Evolutionary conservation across 1,140 invertebrate genomes (phyloP).

Genomic region (Dinoponera quadriceps): DNA sequence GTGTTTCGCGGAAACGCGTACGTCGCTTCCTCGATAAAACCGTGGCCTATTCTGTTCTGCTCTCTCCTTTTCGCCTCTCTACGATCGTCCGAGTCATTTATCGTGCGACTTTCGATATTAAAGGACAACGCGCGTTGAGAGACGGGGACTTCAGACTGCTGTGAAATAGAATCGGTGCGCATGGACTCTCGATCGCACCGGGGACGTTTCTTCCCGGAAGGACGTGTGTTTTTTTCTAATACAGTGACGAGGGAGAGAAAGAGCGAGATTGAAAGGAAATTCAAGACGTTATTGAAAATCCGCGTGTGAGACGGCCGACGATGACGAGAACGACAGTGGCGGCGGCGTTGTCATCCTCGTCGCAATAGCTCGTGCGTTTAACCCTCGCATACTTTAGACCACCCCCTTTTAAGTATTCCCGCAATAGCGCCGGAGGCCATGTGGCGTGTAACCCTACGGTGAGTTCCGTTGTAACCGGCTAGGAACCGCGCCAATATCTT

Average conservation of each 20-base stretch:
- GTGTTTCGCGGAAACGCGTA: neutral
- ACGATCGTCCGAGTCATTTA: conserved; percentile 24
- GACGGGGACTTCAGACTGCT: conserved; percentile 6
- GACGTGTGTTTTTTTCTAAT: conserved; percentile 48
- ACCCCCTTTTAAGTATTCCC: conserved; percentile 74
- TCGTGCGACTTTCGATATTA: conserved; percentile 40
- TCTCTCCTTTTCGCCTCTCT: neutral
- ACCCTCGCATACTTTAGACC: conserved; percentile 62
- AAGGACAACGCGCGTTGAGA: neutral
- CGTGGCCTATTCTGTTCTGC: neutral
- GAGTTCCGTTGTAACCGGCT: conserved; percentile 55
- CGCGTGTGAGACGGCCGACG: conserved; percentile 43
- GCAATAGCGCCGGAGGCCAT: conserved; percentile 76
- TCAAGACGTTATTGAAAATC: conserved; percentile 69
- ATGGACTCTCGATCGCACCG: conserved; percentile 11
- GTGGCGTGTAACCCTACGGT: conserved; percentile 67
- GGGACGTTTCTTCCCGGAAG: conserved; percentile 7
- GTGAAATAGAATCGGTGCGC: conserved; percentile 26
- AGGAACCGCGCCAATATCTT: conserved; percentile 61
- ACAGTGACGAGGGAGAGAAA: conserved; percentile 8
- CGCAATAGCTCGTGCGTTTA: conserved; percentile 60
- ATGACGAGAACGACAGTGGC: neutral
- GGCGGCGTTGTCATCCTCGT: no score
- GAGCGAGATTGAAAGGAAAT: neutral
- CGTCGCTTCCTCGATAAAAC: conserved; percentile 1